Evolutionary conservation across 2,113 vertebrate genomes (phyloP).

Genomic region (Myiagra hebetior): DNA sequence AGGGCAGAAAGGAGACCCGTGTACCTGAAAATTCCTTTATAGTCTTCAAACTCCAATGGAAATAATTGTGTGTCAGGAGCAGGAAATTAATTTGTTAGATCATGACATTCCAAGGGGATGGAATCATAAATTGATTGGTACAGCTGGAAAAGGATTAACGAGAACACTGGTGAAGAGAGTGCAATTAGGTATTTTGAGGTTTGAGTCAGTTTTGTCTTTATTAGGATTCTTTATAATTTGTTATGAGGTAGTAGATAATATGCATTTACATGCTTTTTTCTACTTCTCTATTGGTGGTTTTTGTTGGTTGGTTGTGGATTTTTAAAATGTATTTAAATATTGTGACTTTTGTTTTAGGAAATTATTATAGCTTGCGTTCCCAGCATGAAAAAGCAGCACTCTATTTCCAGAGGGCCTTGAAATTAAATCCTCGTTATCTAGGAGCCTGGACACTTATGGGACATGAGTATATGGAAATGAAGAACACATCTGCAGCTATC

Average conservation of each 20-base stretch:
- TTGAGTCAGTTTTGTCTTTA: background rate
- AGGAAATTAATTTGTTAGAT: background rate
- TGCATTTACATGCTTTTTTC: background rate
- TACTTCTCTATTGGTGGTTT: background rate
- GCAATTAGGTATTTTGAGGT: background rate
- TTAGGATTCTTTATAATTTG: background rate
- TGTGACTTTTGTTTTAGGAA: slow-evolving; percentile 74
- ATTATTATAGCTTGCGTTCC: slow-evolving; percentile 96
- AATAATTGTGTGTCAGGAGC: background rate
- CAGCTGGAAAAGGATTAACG: background rate
- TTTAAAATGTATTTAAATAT: background rate
- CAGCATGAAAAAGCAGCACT: slow-evolving; percentile 98
- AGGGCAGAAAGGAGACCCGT: background rate
- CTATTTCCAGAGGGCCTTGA: slow-evolving; percentile 97
- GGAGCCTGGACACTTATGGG: slow-evolving; percentile 99
- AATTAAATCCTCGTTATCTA: slow-evolving; percentile 95
- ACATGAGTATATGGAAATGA: slow-evolving; percentile 99
- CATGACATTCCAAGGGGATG: background rate
- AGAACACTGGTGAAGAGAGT: background rate
- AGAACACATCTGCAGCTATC: slow-evolving; percentile 97
- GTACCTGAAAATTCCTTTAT: background rate
- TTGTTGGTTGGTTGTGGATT: background rate
- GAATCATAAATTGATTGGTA: background rate
- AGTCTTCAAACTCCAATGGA: background rate
- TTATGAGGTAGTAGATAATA: background rate